Evolutionary conservation across 2,797 vertebrate genomes (phyloP).

Genomic region (Lithobates pipiens): DNA sequence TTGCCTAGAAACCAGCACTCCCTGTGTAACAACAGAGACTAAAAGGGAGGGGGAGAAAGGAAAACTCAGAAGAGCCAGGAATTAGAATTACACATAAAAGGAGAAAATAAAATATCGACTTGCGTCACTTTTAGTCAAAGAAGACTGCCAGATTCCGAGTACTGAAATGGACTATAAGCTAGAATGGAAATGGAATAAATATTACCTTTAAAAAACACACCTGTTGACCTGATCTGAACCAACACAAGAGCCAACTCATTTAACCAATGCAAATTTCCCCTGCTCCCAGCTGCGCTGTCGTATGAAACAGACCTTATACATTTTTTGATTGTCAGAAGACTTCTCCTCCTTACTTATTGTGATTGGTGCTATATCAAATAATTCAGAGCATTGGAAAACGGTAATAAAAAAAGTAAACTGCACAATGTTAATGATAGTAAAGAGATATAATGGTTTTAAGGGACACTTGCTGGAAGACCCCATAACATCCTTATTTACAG

Average conservation of each 20-base stretch:
- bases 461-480: too few species aligned
- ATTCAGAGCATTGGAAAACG: too few species aligned
- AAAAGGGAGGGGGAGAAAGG: background rate
- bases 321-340: too few species aligned
- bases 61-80: background rate
- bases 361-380: too few species aligned
- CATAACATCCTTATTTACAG: too few species aligned
- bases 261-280: background rate
- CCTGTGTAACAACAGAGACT: slow-evolving; percentile 16
- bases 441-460: too few species aligned
- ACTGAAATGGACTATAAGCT: background rate
- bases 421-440: too few species aligned
- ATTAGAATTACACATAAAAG: slow-evolving; percentile 17
- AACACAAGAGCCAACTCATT: background rate
- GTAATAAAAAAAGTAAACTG: too few species aligned
- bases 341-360: too few species aligned
- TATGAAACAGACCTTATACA: background rate
- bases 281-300: too few species aligned
- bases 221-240: background rate
- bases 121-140: background rate
- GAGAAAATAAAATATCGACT: slow-evolving; percentile 16
- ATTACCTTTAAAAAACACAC: background rate
- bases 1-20: slow-evolving; percentile 34
- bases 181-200: background rate
- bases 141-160: background rate